Base-by-base conservation (phyloP, 2,797 vertebrate genomes). In the Hoplostethus mediterraneus region DNA sequence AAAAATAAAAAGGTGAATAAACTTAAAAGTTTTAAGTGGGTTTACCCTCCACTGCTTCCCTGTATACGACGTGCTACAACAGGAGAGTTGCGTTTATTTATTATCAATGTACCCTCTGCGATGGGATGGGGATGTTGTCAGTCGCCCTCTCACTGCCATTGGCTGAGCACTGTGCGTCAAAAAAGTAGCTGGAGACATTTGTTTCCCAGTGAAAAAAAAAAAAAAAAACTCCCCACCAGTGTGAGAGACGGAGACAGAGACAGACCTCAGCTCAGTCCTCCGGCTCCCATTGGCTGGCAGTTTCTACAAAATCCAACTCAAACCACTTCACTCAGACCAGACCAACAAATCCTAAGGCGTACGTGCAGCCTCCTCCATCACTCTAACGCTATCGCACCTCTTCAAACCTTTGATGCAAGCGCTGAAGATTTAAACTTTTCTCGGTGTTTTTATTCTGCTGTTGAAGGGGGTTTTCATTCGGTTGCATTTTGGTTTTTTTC, bases 141-240 rank as follows among this genome's bases (percentile, higher is more conserved):
- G 95, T 96, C 94, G 94, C 91, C 85, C 95, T 93, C 94, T 94
- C 92, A 90, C 95, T 96, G 95, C 96, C 94, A 99, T 99, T 98
- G 97, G 97, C 95, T 98, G 95, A 95, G 93, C 95, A 96, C 94
- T 95, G 96, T 95, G 97, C 96, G 96, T 97, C 96, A 97, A 97
- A 97, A 96, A 97, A 97, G 96, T 97, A 96, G 95, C 97, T 95
- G 94, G 95, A 95, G 96, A 96, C 96, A 88, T 94, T 94, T 93
- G 94, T 97, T 97, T 95, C 94, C 94, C 95, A 93, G 95, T 95
- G 95, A 79, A 67, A 84, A 72, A 75, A 73, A 10, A n/a, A 9
- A 2, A 10, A 33, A 63, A 63, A 61, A 73, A 71, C 95, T 95
- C 95, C 95, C 95, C 89, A 94, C 95, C 95, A 96, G 88, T 82